These are phyloP conservation scores for Pandion haliaetus DNA, from an alignment of 2,113 vertebrate species.

Conservation along the genomic window DNA sequence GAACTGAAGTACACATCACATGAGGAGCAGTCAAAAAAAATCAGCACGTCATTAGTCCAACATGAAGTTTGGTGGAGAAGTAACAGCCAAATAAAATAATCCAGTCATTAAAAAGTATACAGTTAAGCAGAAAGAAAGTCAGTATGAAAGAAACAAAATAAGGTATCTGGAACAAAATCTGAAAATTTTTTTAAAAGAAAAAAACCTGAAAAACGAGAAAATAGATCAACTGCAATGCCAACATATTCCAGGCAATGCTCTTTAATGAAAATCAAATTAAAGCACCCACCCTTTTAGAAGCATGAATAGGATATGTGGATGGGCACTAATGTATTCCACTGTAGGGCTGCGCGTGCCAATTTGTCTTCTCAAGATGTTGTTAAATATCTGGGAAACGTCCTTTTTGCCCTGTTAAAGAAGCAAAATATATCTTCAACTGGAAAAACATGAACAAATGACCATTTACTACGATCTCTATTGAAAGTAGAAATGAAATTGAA, in stretches of 20 bases:
- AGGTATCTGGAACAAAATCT: neutral
- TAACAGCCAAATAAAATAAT: neutral
- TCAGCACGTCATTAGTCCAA: neutral
- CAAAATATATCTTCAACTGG: neutral
- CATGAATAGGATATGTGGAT: slow-evolving; percentile 92
- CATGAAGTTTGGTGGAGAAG: neutral
- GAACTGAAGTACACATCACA: neutral
- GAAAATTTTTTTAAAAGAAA: neutral
- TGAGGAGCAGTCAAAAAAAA: neutral
- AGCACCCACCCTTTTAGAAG: slow-evolving; percentile 89
- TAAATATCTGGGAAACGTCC: slow-evolving; percentile 97
- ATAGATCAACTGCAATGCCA: neutral
- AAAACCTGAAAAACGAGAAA: neutral
- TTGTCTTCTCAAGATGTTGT: slow-evolving; percentile 96
- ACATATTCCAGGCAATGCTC: neutral
- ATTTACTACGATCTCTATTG: neutral
- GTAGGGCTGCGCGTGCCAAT: slow-evolving; percentile 92
- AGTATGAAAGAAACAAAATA: neutral
- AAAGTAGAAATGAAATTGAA: neutral
- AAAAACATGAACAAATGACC: neutral
- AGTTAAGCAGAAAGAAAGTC: neutral
- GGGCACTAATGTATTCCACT: slow-evolving; percentile 93
- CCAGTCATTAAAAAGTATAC: neutral
- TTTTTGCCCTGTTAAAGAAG: slow-evolving; percentile 88
- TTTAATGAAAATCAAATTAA: slow-evolving; percentile 9